Base-by-base conservation (phyloP, 2,797 vertebrate genomes). In the Babyrousa celebensis region DNA sequence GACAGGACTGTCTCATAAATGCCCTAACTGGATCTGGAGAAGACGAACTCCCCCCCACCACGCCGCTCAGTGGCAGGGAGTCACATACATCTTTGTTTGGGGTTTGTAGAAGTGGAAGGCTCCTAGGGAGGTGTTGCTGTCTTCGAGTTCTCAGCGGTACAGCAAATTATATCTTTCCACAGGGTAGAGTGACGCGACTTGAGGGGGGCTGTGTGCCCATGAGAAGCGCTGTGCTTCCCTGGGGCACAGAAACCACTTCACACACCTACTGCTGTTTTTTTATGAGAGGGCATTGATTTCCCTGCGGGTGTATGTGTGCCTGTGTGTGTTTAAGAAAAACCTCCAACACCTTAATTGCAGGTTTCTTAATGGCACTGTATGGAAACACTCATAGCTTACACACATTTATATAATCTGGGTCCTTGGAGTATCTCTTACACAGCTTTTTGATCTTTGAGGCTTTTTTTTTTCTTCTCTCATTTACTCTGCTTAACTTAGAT, bases 301-400 rank as follows among this genome's bases (percentile, higher is more conserved):
- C 23, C 60, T 40, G 23, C 5, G 48, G 85, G 77, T 63, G 85
- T 25, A 0, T 75, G 84, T 27, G 63, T 29, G 56, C 54, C 52
- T 10, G 0, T 56, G 71, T 52, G 78, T 95, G 54, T 94, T 97
- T 94, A 90, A 91, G 93, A 82, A 90, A 97, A 84, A 83, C 32
- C 67, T 96, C 80, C 89, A 98, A 27, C 86, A 97, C 96, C 95
- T 97, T 97, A 97, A 98, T 97, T 98, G 74, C 74, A 97, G 96
- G 93, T 96, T 98, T 65, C 85, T 93, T 97, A 96, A 96, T 88
- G 93, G 93, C 91, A 62, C 40, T 91, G 72, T 94, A 71, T 85
- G 95, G 94, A 98, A 97, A 96, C 93, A 94, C 84, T 77, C 36
- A 7, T 36, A 36, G 48, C 29, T 78, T 91, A 92, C 48, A 80